Base-by-base conservation (phyloP, 2,113 vertebrate species). In the Xenopus laevis region DNA sequence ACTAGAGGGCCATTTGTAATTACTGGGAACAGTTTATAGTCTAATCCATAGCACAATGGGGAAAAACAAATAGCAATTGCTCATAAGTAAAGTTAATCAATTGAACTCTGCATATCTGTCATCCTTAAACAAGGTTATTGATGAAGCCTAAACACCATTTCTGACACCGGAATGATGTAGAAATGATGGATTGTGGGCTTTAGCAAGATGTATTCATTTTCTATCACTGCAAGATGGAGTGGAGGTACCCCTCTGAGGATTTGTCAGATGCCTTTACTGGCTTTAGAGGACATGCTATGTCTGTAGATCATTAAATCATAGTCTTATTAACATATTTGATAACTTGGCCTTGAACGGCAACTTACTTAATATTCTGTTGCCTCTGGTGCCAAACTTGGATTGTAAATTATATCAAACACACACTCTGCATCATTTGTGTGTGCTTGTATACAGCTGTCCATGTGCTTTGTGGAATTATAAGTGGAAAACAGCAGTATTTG, bases 101-200 rank as follows among this genome's bases (percentile, higher is more conserved):
- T 68, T 40, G 67, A 53, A 16, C 33, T 44, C 46, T 68, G 65
- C 40, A 27, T 66, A 33, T 65, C n/a, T 18, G 63, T 68, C 72
- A 30, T 59, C 64, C 57, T 67, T 74, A 74, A 74, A 30, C 17
- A 18, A 45, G 40, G 21, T 74, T 60, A 74, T 74, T 74, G 72
- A 74, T 74, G 72, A 68, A 74, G 72, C 72, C 21, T 23, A 18
- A 68, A 17, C 57, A 20, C 72, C 58, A 27, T 59, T 73, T 66
- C 30, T 73, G 57, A 74, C 64, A 59, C 58, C 59, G 27, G 44
- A 58, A 23, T 44, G 64, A 67, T 30, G 72, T 18, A 27, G 16
- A 67, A 74, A 67, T 74, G 72, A 74, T 74, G 72, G 65, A 74
- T 74, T 46, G 65, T 27, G 12, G 40, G 33, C 40, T 18, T 11